Conservation (phyloP, 2,888 invertebrate species). For the Diarsia mendica region DNA sequence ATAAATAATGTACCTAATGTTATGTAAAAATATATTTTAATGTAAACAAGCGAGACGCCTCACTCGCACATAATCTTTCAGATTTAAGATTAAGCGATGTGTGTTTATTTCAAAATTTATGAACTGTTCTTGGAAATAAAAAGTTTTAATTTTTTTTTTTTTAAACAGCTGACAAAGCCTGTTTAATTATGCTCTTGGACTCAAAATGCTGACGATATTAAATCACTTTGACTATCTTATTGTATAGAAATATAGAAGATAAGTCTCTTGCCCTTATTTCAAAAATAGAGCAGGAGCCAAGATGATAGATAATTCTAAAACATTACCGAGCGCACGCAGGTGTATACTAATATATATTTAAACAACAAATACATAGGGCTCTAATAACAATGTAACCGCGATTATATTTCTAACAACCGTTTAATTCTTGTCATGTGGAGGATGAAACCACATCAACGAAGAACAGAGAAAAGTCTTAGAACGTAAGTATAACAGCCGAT, state of each 20-base stretch:
- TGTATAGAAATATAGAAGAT: neutral
- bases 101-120: too few species aligned
- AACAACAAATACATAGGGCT: neutral
- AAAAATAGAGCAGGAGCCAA: slow-evolving; percentile 14
- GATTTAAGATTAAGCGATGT: too few species aligned
- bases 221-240: neutral
- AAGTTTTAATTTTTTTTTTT: too few species aligned
- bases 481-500: neutral
- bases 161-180: neutral
- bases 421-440: neutral
- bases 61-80: too few species aligned
- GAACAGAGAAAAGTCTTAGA: neutral
- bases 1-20: too few species aligned
- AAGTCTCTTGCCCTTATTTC: neutral
- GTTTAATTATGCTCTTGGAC: neutral
- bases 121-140: too few species aligned
- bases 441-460: neutral
- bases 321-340: neutral
- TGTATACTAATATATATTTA: neutral
- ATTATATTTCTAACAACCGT: neutral
- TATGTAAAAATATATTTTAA: too few species aligned
- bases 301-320: neutral
- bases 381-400: neutral
- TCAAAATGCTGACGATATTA: neutral
- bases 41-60: too few species aligned